Evolutionary conservation across 2,113 vertebrate species (phyloP).

Genomic region (Semicossyphus pulcher): DNA sequence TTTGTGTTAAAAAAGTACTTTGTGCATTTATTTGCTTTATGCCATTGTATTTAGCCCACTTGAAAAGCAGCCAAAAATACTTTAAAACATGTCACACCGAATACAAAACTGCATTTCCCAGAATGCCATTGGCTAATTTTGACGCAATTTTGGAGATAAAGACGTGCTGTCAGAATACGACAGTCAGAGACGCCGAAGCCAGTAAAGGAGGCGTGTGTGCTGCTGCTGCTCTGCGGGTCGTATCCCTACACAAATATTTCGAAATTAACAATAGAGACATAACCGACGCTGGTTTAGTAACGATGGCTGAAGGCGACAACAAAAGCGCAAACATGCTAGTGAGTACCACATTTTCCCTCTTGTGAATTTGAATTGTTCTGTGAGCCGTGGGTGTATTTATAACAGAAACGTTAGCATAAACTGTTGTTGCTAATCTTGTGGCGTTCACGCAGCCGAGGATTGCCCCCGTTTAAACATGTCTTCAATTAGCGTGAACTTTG

Average conservation of each 20-base stretch:
- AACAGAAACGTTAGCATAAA: conserved; percentile 12
- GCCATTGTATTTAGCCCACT: neutral
- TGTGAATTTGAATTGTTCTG: neutral
- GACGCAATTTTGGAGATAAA: conserved; percentile 64
- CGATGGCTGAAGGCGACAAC: conserved; percentile 84
- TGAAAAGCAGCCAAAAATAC: neutral
- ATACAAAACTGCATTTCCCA: conserved; percentile 75
- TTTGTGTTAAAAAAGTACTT: neutral
- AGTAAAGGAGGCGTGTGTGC: neutral
- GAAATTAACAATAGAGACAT: too few species aligned
- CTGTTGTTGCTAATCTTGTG: conserved; percentile 3
- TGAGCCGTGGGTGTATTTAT: conserved; percentile 8
- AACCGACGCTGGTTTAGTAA: neutral
- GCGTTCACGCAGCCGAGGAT: neutral
- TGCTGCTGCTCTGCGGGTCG: neutral
- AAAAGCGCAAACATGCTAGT: conserved; percentile 83
- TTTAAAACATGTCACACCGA: too few species aligned
- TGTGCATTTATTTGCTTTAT: neutral
- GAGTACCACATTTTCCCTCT: conserved; percentile 30
- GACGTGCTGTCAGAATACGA: conserved; percentile 38
- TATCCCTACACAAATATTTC: neutral
- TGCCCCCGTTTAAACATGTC: neutral
- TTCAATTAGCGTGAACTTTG: neutral
- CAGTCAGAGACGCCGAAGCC: conserved; percentile 55
- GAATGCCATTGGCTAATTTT: conserved; percentile 3